Percentiles rank a stretch among this genome's conserved stretches.
phyloP scores from a whole-genome alignment of 1,140 invertebrate species.

The Potamilus streckersoni region DNA sequence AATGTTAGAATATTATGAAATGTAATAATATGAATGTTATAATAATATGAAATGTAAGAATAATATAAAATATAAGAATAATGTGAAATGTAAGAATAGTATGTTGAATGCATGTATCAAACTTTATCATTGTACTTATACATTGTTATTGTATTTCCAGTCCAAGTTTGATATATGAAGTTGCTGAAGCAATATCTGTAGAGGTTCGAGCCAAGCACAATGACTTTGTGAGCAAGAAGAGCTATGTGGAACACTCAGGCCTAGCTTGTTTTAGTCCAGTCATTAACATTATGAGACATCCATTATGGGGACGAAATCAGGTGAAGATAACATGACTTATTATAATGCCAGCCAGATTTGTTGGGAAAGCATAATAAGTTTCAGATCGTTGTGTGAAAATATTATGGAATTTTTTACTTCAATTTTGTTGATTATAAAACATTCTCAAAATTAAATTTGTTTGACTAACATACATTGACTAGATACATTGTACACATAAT shows the following conservation, averaged over 20 bases:
- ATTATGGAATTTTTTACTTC: neutral
- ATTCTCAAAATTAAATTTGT: neutral
- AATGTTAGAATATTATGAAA: too few species aligned
- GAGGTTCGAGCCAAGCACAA: conserved; percentile 63
- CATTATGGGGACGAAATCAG: conserved; percentile 64
- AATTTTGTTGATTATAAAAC: neutral
- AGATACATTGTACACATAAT: neutral
- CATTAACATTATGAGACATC: conserved; percentile 65
- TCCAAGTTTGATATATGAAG: conserved; percentile 38
- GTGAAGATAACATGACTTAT: conserved; percentile 26
- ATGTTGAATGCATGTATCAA: neutral
- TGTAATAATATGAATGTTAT: too few species aligned
- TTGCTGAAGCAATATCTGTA: conserved; percentile 55
- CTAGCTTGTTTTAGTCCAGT: conserved; percentile 64
- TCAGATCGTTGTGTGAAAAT: neutral
- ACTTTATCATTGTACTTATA: neutral
- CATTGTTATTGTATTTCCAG: conserved; percentile 27
- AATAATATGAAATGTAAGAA: too few species aligned
- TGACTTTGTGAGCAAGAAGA: conserved; percentile 42
- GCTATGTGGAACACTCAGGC: conserved; percentile 51
- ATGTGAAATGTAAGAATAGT: neutral
- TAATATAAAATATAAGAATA: neutral
- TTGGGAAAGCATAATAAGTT: neutral
- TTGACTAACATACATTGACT: neutral
- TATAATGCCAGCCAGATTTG: neutral